phyloP scores from a whole-genome alignment of 1,140 invertebrate genomes.

The Habropoda laboriosa region DNA sequence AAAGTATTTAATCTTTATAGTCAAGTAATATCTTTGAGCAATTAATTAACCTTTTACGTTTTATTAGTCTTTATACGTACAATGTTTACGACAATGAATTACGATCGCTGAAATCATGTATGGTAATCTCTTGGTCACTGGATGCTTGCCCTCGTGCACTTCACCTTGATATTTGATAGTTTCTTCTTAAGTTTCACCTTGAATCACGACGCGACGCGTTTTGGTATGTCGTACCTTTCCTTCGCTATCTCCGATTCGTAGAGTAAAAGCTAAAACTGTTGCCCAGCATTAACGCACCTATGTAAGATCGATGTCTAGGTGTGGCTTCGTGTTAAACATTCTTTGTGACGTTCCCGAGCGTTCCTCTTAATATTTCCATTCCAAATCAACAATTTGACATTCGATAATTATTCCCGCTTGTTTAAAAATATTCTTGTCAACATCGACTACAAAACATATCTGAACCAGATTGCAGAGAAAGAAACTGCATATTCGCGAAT shows the following conservation, averaged over 20 bases:
- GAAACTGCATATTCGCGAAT: too few relatives aligned
- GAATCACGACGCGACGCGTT: background rate
- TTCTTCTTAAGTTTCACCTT: conserved; percentile 31
- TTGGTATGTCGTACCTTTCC: background rate
- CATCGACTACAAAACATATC: background rate
- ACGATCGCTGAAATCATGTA: background rate
- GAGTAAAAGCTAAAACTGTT: conserved; percentile 25
- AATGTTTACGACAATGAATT: background rate
- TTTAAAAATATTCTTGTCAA: too few relatives aligned
- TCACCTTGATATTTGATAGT: conserved; percentile 41
- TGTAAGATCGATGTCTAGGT: background rate
- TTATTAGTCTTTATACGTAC: too few relatives aligned
- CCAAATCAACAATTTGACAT: background rate
- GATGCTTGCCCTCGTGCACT: background rate
- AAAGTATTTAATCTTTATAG: background rate
- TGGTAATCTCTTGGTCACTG: background rate
- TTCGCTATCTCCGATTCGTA: background rate
- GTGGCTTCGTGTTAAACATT: conserved; percentile 4
- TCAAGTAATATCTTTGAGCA: background rate
- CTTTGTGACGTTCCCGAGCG: background rate
- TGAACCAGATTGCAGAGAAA: background rate
- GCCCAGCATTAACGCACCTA: background rate
- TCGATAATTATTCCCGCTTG: background rate
- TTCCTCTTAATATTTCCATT: background rate
- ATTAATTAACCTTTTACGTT: background rate